Percentiles rank a stretch among this genome's conserved stretches.
phyloP scores from a whole-genome alignment of 2,888 invertebrate genomes.

The Cybosia mesomella region DNA sequence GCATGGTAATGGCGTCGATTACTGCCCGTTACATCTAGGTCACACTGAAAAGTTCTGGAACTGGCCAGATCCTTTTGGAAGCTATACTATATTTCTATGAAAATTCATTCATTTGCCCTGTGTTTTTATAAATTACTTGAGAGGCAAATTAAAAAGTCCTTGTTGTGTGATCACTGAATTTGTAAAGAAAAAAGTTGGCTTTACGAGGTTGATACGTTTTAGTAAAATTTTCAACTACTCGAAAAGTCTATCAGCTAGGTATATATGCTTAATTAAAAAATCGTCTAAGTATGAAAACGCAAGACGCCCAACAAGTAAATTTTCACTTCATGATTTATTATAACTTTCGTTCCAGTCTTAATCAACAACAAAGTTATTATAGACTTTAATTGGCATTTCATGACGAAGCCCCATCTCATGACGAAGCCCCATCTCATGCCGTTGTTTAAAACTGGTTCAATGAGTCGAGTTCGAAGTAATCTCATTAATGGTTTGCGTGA shows the following conservation, averaged over 20 bases:
- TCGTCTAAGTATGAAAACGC: background rate
- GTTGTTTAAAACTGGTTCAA: constrained; percentile 4
- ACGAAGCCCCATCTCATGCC: constrained; percentile 2
- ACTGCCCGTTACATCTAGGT: constrained; percentile 39
- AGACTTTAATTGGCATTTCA: constrained; percentile 4
- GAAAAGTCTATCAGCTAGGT: background rate
- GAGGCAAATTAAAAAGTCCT: background rate
- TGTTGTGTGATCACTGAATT: background rate
- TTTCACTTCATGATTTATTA: constrained; percentile 17
- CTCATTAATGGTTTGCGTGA: constrained; percentile 6
- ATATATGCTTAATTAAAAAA: background rate
- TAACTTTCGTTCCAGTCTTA: constrained; percentile 4
- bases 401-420: constrained; percentile 4
- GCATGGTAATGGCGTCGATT: constrained; percentile 57
- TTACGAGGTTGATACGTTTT: background rate
- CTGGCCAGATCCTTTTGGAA: background rate
- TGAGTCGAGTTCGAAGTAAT: constrained; percentile 4
- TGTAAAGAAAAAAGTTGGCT: background rate
- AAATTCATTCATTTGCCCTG: background rate
- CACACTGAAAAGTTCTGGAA: background rate
- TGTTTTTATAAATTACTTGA: background rate
- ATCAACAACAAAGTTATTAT: constrained; percentile 4
- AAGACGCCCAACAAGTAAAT: constrained; percentile 38
- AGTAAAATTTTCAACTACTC: background rate
- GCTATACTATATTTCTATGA: background rate